Percentiles rank a stretch among this genome's conserved stretches.
Conservation (phyloP, 1,140 invertebrate genomes). For the Leucophenga varia region DNA sequence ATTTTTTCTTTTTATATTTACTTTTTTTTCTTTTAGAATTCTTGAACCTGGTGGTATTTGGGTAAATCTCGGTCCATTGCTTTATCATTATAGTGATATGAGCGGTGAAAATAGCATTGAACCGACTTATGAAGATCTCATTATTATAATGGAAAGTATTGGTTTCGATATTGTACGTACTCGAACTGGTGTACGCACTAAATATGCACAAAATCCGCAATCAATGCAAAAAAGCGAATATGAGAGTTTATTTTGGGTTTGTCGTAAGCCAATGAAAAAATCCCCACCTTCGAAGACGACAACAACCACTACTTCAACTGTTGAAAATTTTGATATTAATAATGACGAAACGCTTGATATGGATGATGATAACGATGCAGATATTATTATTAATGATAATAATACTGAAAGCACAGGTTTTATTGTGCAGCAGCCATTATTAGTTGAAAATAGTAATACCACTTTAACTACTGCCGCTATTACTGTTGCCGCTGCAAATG, state of each 20-base stretch:
- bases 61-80: conserved; percentile 89
- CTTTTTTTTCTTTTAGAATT: conserved; percentile 60
- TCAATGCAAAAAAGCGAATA: conserved; percentile 73
- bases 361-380: too few relatives aligned
- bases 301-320: too few relatives aligned
- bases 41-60: conserved; percentile 84
- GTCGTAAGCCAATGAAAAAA: conserved; percentile 34
- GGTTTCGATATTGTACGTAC: conserved; percentile 84
- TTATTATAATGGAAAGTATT: conserved; percentile 77
- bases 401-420: too few relatives aligned
- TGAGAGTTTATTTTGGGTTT: conserved; percentile 50
- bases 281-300: too few relatives aligned
- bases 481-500: too few relatives aligned
- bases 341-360: too few relatives aligned
- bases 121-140: conserved; percentile 84
- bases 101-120: conserved; percentile 90
- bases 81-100: conserved; percentile 94
- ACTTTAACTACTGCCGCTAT: too few relatives aligned
- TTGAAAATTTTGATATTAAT: too few relatives aligned
- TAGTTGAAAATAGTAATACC: too few relatives aligned
- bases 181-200: conserved; percentile 73
- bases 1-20: too few relatives aligned
- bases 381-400: too few relatives aligned
- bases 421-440: too few relatives aligned
- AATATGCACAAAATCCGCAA: conserved; percentile 87